These are phyloP conservation scores for Eulemur coronatus DNA, from an alignment of 2,797 vertebrate species.

Conservation along the genomic window DNA sequence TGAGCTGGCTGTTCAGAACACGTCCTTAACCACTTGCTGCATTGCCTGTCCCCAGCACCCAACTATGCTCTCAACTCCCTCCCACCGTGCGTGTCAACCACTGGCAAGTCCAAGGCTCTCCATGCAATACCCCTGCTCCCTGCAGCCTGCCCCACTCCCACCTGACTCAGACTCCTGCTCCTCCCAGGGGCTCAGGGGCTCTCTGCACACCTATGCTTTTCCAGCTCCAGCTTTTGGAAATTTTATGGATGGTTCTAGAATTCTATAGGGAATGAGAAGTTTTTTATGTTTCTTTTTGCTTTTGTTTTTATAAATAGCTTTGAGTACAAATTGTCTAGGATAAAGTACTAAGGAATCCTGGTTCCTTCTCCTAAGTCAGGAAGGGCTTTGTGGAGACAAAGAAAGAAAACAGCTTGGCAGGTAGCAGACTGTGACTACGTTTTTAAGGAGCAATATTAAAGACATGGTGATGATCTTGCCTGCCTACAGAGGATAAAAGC, in stretches of 20 bases:
- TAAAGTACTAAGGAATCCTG: neutral
- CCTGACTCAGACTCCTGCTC: neutral
- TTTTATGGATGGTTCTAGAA: neutral
- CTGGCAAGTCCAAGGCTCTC: too few species aligned
- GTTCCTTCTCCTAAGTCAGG: neutral
- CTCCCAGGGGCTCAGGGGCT: neutral
- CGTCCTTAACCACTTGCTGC: accelerated
- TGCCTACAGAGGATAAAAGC: neutral
- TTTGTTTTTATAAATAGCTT: neutral
- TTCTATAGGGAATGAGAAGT: neutral
- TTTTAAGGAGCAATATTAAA: neutral
- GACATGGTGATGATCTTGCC: neutral
- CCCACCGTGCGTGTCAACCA: neutral
- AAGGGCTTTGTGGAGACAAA: neutral
- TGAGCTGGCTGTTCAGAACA: neutral
- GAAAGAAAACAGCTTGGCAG: neutral
- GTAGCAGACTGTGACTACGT: neutral
- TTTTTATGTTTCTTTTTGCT: neutral
- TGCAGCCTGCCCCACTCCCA: neutral
- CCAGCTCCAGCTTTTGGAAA: neutral
- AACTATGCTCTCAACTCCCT: neutral
- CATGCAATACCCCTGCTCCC: neutral
- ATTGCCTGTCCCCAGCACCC: neutral
- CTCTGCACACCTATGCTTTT: neutral
- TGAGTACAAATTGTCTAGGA: neutral